Conservation (phyloP, 1,140 invertebrate genomes). For the Drosophila ironensis region DNA sequence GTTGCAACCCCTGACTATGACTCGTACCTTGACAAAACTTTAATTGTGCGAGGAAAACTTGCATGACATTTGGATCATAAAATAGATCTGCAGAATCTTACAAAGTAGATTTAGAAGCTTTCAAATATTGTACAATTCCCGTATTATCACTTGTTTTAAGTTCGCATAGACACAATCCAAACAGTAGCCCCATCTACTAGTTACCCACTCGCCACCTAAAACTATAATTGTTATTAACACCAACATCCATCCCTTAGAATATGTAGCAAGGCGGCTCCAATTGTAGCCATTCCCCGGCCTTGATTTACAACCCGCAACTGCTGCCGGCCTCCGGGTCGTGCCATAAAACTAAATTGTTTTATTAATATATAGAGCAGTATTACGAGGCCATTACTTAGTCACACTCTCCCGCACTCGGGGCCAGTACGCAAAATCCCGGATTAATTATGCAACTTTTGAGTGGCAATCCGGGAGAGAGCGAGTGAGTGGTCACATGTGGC, state of each 20-base stretch:
- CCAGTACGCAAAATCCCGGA: conserved; percentile 29
- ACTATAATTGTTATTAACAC: neutral
- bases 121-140: too few relatives aligned
- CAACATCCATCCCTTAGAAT: neutral
- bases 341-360: conserved; percentile 66
- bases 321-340: neutral
- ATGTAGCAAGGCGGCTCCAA: too few relatives aligned
- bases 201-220: neutral
- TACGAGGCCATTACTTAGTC: conserved; percentile 72
- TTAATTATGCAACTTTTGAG: conserved; percentile 75
- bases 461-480: conserved; percentile 34
- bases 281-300: conserved; percentile 1
- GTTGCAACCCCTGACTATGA: too few relatives aligned
- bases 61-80: too few relatives aligned
- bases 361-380: conserved; percentile 60
- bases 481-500: conserved; percentile 50
- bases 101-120: too few relatives aligned
- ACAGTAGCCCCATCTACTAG: too few relatives aligned
- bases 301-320: conserved; percentile 61
- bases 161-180: too few relatives aligned
- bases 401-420: conserved; percentile 35
- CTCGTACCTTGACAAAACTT: too few relatives aligned
- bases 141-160: too few relatives aligned
- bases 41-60: too few relatives aligned
- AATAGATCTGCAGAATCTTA: too few relatives aligned